phyloP scores from a whole-genome alignment of 2,113 vertebrate genomes.

The Trichomycterus rosablanca region DNA sequence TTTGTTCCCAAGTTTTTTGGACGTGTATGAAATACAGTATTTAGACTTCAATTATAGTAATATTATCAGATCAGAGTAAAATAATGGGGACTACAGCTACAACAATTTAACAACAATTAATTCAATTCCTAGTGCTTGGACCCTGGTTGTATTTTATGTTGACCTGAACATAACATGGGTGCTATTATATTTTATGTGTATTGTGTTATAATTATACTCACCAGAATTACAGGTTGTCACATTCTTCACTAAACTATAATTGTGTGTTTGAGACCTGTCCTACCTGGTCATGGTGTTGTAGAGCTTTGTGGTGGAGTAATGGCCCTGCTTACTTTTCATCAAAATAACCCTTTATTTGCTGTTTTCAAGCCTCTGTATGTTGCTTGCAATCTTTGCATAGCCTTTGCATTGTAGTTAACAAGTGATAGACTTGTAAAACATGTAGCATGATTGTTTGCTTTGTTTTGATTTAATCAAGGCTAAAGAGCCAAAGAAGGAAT shows the following conservation, averaged over 20 bases:
- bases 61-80: too few relatives aligned
- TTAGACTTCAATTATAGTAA: too few relatives aligned
- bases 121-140: too few relatives aligned
- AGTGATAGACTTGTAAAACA: neutral
- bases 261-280: neutral
- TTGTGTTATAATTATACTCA: too few relatives aligned
- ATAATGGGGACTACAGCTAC: too few relatives aligned
- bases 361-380: neutral
- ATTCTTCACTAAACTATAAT: neutral
- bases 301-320: neutral
- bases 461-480: constrained; percentile 43
- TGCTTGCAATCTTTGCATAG: neutral
- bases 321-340: too few relatives aligned
- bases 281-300: neutral
- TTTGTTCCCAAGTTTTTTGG: too few relatives aligned
- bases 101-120: too few relatives aligned
- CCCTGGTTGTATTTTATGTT: too few relatives aligned
- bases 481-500: constrained; percentile 55
- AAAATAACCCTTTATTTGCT: neutral
- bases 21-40: too few relatives aligned
- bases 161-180: too few relatives aligned
- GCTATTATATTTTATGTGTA: too few relatives aligned
- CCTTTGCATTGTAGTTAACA: neutral
- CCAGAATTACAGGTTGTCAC: neutral
- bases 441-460: neutral